A percentile compares a stretch with the other conserved stretches of the same genome.
Conservation (phyloP, 2,888 invertebrate species). For the Stenichneumon culpator region DNA sequence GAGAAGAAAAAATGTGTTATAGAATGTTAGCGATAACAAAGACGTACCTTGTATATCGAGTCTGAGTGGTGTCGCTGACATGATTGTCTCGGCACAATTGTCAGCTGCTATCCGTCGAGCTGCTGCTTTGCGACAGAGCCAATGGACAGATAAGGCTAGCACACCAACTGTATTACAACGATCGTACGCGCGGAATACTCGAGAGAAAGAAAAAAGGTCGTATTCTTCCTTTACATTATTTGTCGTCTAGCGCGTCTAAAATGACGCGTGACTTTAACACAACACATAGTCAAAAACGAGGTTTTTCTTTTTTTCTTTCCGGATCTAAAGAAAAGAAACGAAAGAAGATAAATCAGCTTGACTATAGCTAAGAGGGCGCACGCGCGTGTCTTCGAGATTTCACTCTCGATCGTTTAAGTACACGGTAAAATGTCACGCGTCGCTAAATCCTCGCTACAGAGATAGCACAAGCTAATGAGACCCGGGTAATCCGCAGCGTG, state of each 20-base stretch:
- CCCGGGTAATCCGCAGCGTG: neutral
- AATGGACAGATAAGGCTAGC: conserved; percentile 29
- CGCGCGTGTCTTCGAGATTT: conserved; percentile 6
- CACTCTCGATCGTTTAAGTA: neutral
- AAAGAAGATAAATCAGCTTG: neutral
- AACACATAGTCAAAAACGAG: neutral
- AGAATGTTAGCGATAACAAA: conserved; percentile 30
- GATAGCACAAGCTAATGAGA: neutral
- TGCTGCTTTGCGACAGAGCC: conserved; percentile 18
- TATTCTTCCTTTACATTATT: neutral
- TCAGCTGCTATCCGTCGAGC: conserved; percentile 48
- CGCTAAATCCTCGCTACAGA: neutral
- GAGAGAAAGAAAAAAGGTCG: neutral
- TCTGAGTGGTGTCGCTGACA: conserved; percentile 77
- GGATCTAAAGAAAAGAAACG: neutral
- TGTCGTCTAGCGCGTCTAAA: too few relatives aligned
- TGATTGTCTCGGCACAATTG: conserved; percentile 56
- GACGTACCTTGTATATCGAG: conserved; percentile 75
- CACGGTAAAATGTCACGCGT: neutral
- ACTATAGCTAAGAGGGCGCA: neutral
- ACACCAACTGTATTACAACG: neutral
- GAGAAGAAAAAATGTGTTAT: neutral
- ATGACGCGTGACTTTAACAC: neutral
- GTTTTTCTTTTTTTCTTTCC: neutral
- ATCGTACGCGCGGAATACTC: neutral